These are phyloP conservation scores for Ophioninae sp. DNA, from an alignment of 2,888 invertebrate species.

Conservation along the genomic window DNA sequence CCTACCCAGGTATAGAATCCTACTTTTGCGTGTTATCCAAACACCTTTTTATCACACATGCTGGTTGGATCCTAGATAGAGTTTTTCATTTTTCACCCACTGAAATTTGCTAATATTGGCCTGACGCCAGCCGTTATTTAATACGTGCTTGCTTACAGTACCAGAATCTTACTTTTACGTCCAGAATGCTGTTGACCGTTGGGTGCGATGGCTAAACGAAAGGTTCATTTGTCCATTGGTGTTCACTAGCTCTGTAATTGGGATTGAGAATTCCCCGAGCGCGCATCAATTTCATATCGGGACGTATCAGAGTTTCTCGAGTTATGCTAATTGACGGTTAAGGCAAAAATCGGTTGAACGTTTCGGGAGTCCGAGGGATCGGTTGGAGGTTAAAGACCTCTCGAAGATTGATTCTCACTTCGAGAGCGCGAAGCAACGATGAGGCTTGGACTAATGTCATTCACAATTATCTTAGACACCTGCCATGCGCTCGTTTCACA, in stretches of 20 bases:
- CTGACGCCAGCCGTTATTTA: too few relatives aligned
- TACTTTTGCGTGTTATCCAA: too few relatives aligned
- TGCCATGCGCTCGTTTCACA: conserved; percentile 31
- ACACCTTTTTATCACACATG: too few relatives aligned
- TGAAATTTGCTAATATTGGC: too few relatives aligned
- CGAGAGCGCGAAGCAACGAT: conserved; percentile 40
- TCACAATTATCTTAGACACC: conserved; percentile 53
- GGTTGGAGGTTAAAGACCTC: conserved; percentile 44
- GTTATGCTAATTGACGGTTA: conserved; percentile 6
- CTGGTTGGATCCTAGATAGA: too few relatives aligned
- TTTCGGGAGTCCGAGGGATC: neutral
- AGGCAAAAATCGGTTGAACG: neutral
- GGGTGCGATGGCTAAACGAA: too few relatives aligned
- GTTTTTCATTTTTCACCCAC: too few relatives aligned
- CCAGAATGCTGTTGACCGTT: too few relatives aligned
- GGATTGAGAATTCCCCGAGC: neutral
- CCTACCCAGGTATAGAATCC: too few relatives aligned
- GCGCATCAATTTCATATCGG: neutral
- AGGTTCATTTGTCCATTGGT: neutral
- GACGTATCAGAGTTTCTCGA: conserved; percentile 1
- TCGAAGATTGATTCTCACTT: conserved; percentile 54
- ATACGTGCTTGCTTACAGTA: too few relatives aligned
- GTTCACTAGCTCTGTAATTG: neutral
- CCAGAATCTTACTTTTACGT: too few relatives aligned
- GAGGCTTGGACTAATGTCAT: conserved; percentile 47